Percentiles rank a stretch among this genome's conserved stretches.
Conservation (phyloP, 2,888 invertebrate species). For the Drosophila leonis region DNA sequence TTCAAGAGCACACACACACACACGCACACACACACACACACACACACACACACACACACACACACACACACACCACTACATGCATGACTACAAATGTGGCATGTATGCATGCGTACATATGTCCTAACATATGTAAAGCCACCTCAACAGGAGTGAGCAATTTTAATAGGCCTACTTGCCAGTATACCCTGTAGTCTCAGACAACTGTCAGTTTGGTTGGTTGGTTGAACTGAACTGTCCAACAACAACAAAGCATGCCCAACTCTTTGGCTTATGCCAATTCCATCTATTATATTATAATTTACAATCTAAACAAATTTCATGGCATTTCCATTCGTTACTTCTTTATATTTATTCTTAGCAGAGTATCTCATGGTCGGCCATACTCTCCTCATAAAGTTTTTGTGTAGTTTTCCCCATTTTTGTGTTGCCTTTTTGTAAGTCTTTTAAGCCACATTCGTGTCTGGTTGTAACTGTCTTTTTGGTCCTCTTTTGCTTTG, state of each 20-base stretch:
- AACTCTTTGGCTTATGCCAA: neutral
- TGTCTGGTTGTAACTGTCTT: conserved; percentile 21
- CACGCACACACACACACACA: conserved; percentile 3
- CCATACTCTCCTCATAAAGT: neutral
- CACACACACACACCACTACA: neutral
- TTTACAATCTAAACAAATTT: neutral
- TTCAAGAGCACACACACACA: no score
- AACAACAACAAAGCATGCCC: no score
- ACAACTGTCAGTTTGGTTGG: no score
- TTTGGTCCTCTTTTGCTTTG: conserved; percentile 24
- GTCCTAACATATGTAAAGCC: conserved; percentile 44
- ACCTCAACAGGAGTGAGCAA: conserved; percentile 17
- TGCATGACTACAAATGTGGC: neutral
- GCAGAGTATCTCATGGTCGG: neutral
- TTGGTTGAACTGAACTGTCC: neutral
- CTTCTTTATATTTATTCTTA: neutral
- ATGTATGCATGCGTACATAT: conserved; percentile 11
- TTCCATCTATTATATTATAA: neutral
- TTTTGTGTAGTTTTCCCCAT: conserved; percentile 42
- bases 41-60: neutral
- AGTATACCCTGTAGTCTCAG: neutral
- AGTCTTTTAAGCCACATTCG: conserved; percentile 31
- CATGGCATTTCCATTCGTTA: neutral
- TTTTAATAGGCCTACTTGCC: conserved; percentile 17
- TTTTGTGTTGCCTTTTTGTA: conserved; percentile 32